phyloP scores from a whole-genome alignment of 2,113 vertebrate genomes.

The Fregata magnificens region DNA sequence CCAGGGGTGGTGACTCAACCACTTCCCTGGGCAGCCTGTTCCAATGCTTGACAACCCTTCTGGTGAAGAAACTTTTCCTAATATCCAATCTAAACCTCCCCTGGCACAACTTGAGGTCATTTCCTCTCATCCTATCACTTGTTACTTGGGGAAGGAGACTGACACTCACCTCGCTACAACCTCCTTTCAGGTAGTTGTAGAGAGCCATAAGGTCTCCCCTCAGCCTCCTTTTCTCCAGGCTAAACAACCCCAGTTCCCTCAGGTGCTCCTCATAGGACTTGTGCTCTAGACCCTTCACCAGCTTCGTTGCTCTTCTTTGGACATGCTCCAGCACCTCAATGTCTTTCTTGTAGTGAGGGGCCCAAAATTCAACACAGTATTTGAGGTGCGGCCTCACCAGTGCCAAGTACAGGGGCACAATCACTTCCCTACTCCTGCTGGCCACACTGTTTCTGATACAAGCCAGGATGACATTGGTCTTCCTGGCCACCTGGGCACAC shows the following conservation, averaged over 20 bases:
- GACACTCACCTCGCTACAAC: neutral
- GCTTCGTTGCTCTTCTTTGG: no score
- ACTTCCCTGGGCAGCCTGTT: neutral
- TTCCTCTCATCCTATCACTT: neutral
- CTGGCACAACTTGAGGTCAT: neutral
- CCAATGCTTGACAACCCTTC: neutral
- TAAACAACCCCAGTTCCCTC: neutral
- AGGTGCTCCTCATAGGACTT: neutral
- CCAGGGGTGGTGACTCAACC: no score
- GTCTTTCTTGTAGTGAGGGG: neutral
- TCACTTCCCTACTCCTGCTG: neutral
- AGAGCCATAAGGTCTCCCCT: neutral
- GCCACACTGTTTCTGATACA: neutral
- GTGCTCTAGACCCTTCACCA: neutral
- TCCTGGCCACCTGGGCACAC: neutral
- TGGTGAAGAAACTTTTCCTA: neutral
- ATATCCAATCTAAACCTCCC: neutral
- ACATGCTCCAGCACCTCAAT: no score
- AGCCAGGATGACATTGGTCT: neutral
- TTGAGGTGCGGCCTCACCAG: neutral
- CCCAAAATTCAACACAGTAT: neutral
- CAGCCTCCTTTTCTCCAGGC: neutral
- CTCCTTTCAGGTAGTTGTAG: neutral
- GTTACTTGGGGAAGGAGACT: neutral
- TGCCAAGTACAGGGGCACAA: accelerated